Evolutionary conservation across 2,797 vertebrate species (phyloP), one percentile per base, ranked within the genome.

Genomic region (Cephalopachus bancanus): DNA sequence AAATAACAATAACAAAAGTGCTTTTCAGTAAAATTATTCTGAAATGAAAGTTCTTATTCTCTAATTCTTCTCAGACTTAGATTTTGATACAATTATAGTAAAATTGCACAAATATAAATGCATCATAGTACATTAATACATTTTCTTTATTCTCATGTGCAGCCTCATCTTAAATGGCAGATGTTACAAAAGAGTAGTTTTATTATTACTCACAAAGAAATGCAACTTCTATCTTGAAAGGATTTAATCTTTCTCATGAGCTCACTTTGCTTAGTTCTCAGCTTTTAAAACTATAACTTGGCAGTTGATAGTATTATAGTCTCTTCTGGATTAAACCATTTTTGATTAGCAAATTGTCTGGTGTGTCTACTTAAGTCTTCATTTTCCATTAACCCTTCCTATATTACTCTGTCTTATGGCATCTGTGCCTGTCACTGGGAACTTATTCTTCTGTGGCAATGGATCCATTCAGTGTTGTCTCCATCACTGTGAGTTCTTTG

Each of bases 151-250:
- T 88, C 17, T 95, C 22, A 14, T 3, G 1, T 3, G 5, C 64
- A 84, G 15, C 10, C 12, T 94, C 59, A 76, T 72, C 60, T 95
- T 92, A 92, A 97, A 10, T 83, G 67, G 9, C 17, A 55, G 64
- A 12, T 75, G 10, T 22, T 57, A 19, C 30, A 91, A 91, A 20
- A 87, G 5, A 2, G 24, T 81, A 57, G 33, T 89, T 95, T 53
- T 55, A 81, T 64, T 92, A 3, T 37, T 20, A 44, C 44, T 85
- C 17, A 5, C 24, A 86, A 69, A 89, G n/a, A 89, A 96, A 83
- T 75, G 1, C 7, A 65, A 5, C 33, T 59, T 93, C 49, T 89
- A 0, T 33, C 17, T 80, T 69, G 76, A 89, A 69, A 87, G 17
- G 9, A 71, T 87, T 80, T 95, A 59, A 93, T 24, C 24, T 72